Conservation (phyloP, 1,140 invertebrate species). For the Gryllus bimaculatus region DNA sequence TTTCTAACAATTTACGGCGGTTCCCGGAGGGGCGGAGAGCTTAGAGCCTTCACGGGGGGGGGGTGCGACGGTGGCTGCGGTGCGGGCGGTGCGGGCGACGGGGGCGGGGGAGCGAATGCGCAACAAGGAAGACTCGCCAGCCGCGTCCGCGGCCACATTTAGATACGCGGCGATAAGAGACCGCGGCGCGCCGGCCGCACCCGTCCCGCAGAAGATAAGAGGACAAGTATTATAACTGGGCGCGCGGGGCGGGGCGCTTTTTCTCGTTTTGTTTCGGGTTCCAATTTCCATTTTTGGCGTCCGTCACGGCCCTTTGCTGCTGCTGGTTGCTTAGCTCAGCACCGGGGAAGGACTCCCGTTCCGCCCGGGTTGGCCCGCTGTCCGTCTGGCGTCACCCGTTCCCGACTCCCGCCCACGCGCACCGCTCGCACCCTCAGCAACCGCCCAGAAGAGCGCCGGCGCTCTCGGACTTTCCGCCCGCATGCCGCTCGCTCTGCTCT, state of each 20-base stretch:
- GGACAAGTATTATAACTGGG: background rate
- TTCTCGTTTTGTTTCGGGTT: slow-evolving; percentile 4
- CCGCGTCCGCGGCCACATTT: background rate
- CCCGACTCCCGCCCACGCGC: no score
- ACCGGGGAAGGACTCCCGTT: background rate
- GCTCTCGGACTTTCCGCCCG: no score
- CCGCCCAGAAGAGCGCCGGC: no score
- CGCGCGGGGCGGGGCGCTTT: background rate
- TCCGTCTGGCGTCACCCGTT: no score
- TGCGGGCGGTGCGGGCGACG: background rate
- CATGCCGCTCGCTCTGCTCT: no score
- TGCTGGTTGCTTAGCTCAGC: background rate
- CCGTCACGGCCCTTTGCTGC: background rate
- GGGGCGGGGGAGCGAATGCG: no score
- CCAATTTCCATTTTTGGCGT: background rate
- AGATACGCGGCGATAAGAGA: background rate
- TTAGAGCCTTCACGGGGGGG: background rate
- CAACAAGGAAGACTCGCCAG: background rate
- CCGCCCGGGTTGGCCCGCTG: no score
- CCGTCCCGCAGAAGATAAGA: no score
- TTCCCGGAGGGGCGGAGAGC: background rate
- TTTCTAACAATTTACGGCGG: background rate
- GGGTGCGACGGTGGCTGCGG: background rate
- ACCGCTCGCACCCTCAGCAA: no score
- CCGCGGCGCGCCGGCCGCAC: no score